phyloP scores from a whole-genome alignment of 1,140 invertebrate genomes.

The Mycetomoellerius zeteki region DNA sequence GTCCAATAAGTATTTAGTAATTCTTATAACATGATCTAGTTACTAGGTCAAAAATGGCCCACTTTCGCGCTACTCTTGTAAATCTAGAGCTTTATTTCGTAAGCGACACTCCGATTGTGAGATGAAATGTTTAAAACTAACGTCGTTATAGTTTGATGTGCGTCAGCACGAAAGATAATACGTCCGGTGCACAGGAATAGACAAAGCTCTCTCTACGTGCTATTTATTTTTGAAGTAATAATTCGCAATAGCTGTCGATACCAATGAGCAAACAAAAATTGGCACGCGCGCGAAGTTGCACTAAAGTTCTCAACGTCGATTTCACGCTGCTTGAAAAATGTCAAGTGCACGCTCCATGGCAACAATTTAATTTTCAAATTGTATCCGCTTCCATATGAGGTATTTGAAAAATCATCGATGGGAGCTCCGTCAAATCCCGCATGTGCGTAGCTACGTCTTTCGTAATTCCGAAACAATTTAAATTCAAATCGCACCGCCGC shows the following conservation, averaged over 20 bases:
- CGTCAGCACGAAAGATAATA: not conserved
- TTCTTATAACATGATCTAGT: no score
- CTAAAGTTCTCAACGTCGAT: constrained; percentile 48
- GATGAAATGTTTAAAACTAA: not conserved
- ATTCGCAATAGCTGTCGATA: constrained; percentile 33
- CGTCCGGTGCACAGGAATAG: not conserved
- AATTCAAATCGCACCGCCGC: constrained; percentile 43
- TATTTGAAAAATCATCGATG: constrained; percentile 43
- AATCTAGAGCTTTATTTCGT: no score
- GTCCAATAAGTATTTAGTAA: no score
- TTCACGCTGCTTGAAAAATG: not conserved
- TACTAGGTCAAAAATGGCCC: no score
- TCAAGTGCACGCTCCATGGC: not conserved
- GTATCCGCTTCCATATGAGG: not conserved
- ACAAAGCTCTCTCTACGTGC: not conserved
- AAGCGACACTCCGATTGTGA: not conserved
- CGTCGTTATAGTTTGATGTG: not conserved
- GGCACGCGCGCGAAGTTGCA: constrained; percentile 3
- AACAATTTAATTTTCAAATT: constrained; percentile 32
- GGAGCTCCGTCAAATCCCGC: not conserved
- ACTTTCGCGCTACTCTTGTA: no score
- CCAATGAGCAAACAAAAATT: constrained; percentile 2
- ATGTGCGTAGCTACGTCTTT: constrained; percentile 29
- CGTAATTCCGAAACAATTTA: constrained; percentile 55
- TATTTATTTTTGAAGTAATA: constrained; percentile 22